A percentile compares a stretch with the other conserved stretches of the same genome.
phyloP scores from a whole-genome alignment of 2,113 vertebrate species.

The Oncorhynchus clarkii region DNA sequence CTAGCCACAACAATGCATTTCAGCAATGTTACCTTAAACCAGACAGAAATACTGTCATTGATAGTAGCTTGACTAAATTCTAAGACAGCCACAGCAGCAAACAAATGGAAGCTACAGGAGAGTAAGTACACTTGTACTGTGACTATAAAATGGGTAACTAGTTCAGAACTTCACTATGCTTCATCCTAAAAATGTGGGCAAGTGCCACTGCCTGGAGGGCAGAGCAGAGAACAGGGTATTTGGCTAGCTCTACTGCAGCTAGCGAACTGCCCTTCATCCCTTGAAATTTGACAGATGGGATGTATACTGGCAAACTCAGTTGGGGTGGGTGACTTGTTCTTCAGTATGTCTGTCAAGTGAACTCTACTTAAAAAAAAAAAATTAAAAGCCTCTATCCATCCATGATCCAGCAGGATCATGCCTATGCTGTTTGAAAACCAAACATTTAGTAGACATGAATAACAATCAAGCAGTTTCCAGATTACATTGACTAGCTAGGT shows the following conservation, averaged over 20 bases:
- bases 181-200: conserved; percentile 1
- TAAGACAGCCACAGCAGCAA: too few species aligned
- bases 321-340: background rate
- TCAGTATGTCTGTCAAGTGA: background rate
- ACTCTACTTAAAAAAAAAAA: background rate
- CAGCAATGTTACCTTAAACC: background rate
- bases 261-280: conserved; percentile 5
- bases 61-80: background rate
- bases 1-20: too few species aligned
- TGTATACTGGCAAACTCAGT: background rate
- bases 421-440: too few species aligned
- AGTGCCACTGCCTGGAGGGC: background rate
- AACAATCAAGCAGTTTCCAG: too few species aligned
- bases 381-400: too few species aligned
- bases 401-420: too few species aligned
- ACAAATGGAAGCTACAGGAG: background rate
- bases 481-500: too few species aligned
- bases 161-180: background rate
- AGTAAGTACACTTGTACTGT: background rate
- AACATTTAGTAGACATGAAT: too few species aligned
- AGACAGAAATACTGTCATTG: background rate
- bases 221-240: background rate
- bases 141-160: conserved; percentile 2
- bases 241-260: background rate
- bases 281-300: conserved; percentile 22